Evolutionary conservation across 37 sponge, comb jelly and placozoan species (phyloP).

Genomic region (Beroe ovata): DNA sequence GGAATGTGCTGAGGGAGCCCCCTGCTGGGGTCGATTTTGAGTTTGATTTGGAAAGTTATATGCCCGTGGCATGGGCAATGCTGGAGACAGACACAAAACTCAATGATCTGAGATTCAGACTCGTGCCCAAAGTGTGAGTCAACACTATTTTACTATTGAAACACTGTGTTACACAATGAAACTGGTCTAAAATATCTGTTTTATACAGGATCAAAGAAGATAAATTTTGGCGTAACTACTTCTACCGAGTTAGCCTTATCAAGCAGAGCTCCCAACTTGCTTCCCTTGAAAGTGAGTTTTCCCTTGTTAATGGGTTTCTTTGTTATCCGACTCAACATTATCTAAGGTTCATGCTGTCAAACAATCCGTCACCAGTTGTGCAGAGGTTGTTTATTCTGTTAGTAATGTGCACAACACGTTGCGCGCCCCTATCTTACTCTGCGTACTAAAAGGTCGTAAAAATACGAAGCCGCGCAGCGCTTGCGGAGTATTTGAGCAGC

Average conservation of each 20-base stretch:
- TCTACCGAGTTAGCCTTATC: slow-evolving; percentile 94
- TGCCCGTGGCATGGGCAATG: slow-evolving; percentile 86
- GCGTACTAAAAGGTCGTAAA: too few species aligned
- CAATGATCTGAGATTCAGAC: slow-evolving; percentile 85
- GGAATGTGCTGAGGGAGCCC: slow-evolving; percentile 91
- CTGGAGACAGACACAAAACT: slow-evolving; percentile 83
- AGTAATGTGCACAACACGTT: too few species aligned
- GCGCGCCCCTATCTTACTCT: too few species aligned
- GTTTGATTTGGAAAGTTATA: slow-evolving; percentile 79
- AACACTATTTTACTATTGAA: not conserved
- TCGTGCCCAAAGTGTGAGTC: slow-evolving; percentile 91
- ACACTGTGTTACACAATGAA: not conserved
- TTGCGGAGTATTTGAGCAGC: too few species aligned
- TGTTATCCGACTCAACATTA: too few species aligned
- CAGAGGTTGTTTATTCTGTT: too few species aligned
- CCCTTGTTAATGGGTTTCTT: not conserved
- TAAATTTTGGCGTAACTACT: slow-evolving; percentile 94
- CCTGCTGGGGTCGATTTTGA: slow-evolving; percentile 90
- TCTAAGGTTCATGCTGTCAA: too few species aligned
- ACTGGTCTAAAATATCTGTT: not conserved
- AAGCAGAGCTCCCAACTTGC: slow-evolving; percentile 90
- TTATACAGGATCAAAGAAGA: slow-evolving; percentile 83
- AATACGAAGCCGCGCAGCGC: too few species aligned
- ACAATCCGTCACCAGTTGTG: too few species aligned
- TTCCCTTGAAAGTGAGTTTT: slow-evolving; percentile 64